Evolutionary conservation across 2,888 invertebrate species (phyloP).

Genomic region (Graphium colonna): DNA sequence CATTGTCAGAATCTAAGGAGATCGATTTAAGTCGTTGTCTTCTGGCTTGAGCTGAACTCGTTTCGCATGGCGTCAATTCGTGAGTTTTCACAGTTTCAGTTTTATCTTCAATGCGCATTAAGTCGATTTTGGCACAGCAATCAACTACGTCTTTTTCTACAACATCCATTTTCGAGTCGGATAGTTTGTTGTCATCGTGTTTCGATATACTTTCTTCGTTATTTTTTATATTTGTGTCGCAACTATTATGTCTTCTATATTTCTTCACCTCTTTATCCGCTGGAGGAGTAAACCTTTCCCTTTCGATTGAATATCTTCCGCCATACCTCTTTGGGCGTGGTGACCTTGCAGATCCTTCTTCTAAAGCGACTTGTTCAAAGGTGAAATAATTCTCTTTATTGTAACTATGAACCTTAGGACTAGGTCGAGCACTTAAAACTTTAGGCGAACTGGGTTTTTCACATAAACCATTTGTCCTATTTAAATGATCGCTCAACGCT

Average conservation of each 20-base stretch:
- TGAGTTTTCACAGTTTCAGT: constrained; percentile 44
- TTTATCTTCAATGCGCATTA: constrained; percentile 49
- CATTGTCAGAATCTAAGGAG: constrained; percentile 78
- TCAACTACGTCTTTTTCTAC: constrained; percentile 60
- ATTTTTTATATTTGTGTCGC: constrained; percentile 66
- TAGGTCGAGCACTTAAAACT: constrained; percentile 52
- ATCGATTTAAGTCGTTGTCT: constrained; percentile 77
- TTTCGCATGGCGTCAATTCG: constrained; percentile 12
- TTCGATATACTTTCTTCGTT: constrained; percentile 56
- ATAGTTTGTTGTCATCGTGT: constrained; percentile 52
- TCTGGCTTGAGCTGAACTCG: constrained; percentile 62
- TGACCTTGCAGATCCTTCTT: constrained; percentile 44
- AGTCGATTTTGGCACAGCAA: constrained; percentile 63
- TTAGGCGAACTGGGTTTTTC: constrained; percentile 64
- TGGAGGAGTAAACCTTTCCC: constrained; percentile 64
- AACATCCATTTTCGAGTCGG: constrained; percentile 32
- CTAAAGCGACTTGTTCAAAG: constrained; percentile 52
- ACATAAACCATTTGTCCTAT: constrained; percentile 52
- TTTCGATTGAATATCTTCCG: constrained; percentile 68
- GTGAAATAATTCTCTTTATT: constrained; percentile 74
- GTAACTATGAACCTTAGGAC: constrained; percentile 64
- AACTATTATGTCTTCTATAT: constrained; percentile 68
- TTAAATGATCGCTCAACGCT: constrained; percentile 55
- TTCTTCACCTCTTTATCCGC: constrained; percentile 63
- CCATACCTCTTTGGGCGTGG: constrained; percentile 61